phyloP scores from a whole-genome alignment of 2,888 invertebrate species.

The Aethes cnicana region DNA sequence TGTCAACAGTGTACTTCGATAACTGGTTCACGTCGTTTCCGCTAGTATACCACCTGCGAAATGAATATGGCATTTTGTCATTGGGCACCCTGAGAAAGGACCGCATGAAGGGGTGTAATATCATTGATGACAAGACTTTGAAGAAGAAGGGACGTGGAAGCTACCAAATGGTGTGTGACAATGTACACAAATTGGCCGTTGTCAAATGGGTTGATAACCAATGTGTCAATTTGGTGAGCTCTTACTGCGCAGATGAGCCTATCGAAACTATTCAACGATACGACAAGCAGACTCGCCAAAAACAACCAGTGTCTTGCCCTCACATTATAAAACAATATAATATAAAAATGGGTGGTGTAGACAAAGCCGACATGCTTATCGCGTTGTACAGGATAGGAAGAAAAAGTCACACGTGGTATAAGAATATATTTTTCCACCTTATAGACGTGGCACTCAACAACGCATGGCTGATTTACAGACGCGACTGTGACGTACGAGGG shows the following conservation, averaged over 20 bases:
- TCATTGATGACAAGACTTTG: conserved; percentile 16
- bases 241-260: conserved; percentile 19
- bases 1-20: conserved; percentile 30
- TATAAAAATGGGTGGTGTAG: conserved; percentile 28
- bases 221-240: conserved; percentile 13
- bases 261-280: conserved; percentile 31
- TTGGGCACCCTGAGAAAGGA: neutral
- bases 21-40: conserved; percentile 9
- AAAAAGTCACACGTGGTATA: conserved; percentile 26
- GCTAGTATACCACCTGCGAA: neutral
- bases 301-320: conserved; percentile 35
- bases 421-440: conserved; percentile 18
- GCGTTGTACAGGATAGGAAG: conserved; percentile 20
- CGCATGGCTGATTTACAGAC: conserved; percentile 2
- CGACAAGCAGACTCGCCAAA: conserved; percentile 32
- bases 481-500: neutral
- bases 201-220: conserved; percentile 25
- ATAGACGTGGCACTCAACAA: conserved; percentile 25
- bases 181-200: conserved; percentile 18
- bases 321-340: conserved; percentile 30
- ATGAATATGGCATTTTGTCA: neutral
- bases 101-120: conserved; percentile 1
- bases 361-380: conserved; percentile 25
- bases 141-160: conserved; percentile 25
- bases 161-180: conserved; percentile 23